Evolutionary conservation across 2,113 vertebrate genomes (phyloP), one percentile per base, ranked within the genome.

Genomic region (Himantopus leucocephalus): DNA sequence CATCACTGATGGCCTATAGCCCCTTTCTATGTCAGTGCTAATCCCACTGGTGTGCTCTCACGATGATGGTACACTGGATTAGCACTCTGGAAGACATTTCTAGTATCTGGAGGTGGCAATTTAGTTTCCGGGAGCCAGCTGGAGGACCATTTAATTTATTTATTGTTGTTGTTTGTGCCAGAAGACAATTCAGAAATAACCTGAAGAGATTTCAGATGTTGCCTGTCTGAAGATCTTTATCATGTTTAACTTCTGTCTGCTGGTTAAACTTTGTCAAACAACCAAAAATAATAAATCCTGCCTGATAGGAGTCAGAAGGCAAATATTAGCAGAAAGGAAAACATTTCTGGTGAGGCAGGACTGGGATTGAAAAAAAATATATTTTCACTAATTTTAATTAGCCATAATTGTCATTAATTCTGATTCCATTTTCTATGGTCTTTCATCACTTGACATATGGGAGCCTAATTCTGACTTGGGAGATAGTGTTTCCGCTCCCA

Each of bases 391-490:
- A 56, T 91, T 87, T 93, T 70, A 53, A 63, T 90, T 92, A 16
- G 32, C 27, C 26, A 35, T 60, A 70, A 89, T 88, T 86, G 72
- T 94, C n/a, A 70, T 91, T 78, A 83, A 85, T 85, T 91, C 35
- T 39, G 74, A 92, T 84, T 91, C 74, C 2, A 5, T 91, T 95
- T 96, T 86, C 80, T 86, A 8, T 96, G 64, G 53, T 83, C 66
- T 96, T 96, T 95, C 64, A 95, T 86, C 85, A 41, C 71, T 77
- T 95, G 82, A 66, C 88, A 91, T 80, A 60, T 79, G 88, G 27
- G 23, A 97, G 62, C 75, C 47, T 96, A 93, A 95, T 96, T 96
- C 91, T 97, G 90, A 91, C 91, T 95, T 63, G 45, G 60, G 91
- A 96, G 94, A 63, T 93, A 63, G 74, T 68, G 66, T 95, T 96